Conservation (phyloP, 2,797 vertebrate genomes). For the Siniperca undulata region DNA sequence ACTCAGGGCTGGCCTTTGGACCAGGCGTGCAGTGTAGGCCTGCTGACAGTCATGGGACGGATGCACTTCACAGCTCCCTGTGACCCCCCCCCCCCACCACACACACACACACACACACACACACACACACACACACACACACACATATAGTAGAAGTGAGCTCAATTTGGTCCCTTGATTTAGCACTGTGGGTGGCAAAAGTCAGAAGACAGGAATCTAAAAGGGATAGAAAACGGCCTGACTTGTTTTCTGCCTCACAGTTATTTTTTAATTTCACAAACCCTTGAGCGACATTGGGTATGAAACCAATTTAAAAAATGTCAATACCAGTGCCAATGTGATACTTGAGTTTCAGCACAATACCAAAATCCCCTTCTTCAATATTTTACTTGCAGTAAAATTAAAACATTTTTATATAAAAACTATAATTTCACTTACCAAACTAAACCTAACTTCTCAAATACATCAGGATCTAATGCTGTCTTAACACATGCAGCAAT, state of each 20-base stretch:
- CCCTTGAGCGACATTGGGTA: slow-evolving; percentile 17
- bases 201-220: slow-evolving; percentile 61
- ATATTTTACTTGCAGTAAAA: not conserved
- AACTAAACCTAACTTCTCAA: not conserved
- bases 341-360: not conserved
- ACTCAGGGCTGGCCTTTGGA: slow-evolving; percentile 62
- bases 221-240: slow-evolving; percentile 53
- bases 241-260: slow-evolving; percentile 45
- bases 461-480: not conserved
- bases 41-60: slow-evolving; percentile 49
- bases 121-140: slow-evolving; percentile 17
- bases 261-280: slow-evolving; percentile 24
- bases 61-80: slow-evolving; percentile 50
- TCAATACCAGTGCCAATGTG: not conserved
- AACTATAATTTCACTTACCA: not conserved
- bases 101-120: slow-evolving; percentile 23
- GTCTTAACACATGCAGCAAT: not conserved
- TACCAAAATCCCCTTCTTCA: not conserved
- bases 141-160: slow-evolving; percentile 42
- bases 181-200: slow-evolving; percentile 70
- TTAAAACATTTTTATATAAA: not conserved
- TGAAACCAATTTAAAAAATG: slow-evolving; percentile 27
- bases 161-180: slow-evolving; percentile 65
- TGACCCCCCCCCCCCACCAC: slow-evolving; percentile 15
- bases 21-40: slow-evolving; percentile 56